A percentile compares a stretch with the other conserved stretches of the same genome.
Evolutionary conservation across 1,140 invertebrate genomes (phyloP).

Genomic region (Panagrolaimus sp.): DNA sequence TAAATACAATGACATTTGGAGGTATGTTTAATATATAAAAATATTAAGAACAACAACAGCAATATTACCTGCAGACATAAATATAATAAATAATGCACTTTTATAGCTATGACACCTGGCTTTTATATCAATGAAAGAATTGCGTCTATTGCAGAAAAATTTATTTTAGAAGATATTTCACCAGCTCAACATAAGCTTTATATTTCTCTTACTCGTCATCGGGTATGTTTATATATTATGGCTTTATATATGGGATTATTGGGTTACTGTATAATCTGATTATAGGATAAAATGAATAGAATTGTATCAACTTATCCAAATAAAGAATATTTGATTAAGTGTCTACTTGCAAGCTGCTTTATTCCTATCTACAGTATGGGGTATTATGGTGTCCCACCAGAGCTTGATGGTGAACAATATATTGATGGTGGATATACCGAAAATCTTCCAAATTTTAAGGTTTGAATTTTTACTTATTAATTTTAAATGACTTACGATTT

Average conservation of each 20-base stretch:
- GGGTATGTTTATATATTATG: constrained; percentile 22
- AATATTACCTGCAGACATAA: too few species aligned
- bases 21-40: too few species aligned
- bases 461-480: not conserved
- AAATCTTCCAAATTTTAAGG: not conserved
- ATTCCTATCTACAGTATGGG: constrained; percentile 61
- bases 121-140: constrained; percentile 49
- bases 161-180: constrained; percentile 45
- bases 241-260: not conserved
- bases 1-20: constrained; percentile 41
- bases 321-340: constrained; percentile 43
- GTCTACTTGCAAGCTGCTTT: constrained; percentile 61
- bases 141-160: constrained; percentile 39
- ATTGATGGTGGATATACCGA: not conserved
- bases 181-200: constrained; percentile 37
- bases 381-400: constrained; percentile 49
- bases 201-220: constrained; percentile 48
- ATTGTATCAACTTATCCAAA: constrained; percentile 33
- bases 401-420: constrained; percentile 57
- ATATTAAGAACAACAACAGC: too few species aligned
- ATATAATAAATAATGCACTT: too few species aligned
- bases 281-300: constrained; percentile 30
- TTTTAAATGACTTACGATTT: constrained; percentile 22
- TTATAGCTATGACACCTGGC: constrained; percentile 57
- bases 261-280: not conserved